Percentiles rank a stretch among this genome's conserved stretches.
Evolutionary conservation across 92 coral and sea anemone species (phyloP).

Genomic region (Pocillopora meandrina): DNA sequence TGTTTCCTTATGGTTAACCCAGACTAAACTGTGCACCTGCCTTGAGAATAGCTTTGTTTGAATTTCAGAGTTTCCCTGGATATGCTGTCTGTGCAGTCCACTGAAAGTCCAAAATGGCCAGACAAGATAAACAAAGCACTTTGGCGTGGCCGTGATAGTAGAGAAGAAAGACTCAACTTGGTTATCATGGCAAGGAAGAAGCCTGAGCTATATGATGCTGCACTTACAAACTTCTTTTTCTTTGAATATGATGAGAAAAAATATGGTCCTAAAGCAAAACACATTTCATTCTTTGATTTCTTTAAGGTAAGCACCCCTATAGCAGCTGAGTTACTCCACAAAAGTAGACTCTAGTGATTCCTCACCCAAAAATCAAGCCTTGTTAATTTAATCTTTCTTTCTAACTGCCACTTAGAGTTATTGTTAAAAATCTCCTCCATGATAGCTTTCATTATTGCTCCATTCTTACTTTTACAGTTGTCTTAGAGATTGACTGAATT

Average conservation of each 20-base stretch:
- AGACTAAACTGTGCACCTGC: no score
- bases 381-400: no score
- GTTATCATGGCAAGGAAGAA: conserved; percentile 89
- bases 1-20: no score
- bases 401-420: no score
- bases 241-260: conserved; percentile 90
- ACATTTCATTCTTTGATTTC: conserved; percentile 93
- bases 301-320: conserved; percentile 65
- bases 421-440: no score
- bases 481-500: no score
- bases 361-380: no score
- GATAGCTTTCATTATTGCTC: no score
- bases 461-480: no score
- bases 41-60: not conserved
- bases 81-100: conserved; percentile 93
- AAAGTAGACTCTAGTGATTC: no score
- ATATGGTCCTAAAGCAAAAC: conserved; percentile 92
- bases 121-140: conserved; percentile 90
- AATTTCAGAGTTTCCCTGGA: conserved; percentile 84
- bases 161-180: conserved; percentile 87
- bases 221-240: conserved; percentile 97
- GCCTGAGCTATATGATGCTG: conserved; percentile 89
- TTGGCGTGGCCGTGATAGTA: conserved; percentile 98
- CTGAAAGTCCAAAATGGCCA: conserved; percentile 90
- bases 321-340: not conserved